Percentiles rank a stretch among this genome's conserved stretches.
Evolutionary conservation across 2,797 vertebrate genomes (phyloP).

Genomic region (Rhinatrema bivittatum): DNA sequence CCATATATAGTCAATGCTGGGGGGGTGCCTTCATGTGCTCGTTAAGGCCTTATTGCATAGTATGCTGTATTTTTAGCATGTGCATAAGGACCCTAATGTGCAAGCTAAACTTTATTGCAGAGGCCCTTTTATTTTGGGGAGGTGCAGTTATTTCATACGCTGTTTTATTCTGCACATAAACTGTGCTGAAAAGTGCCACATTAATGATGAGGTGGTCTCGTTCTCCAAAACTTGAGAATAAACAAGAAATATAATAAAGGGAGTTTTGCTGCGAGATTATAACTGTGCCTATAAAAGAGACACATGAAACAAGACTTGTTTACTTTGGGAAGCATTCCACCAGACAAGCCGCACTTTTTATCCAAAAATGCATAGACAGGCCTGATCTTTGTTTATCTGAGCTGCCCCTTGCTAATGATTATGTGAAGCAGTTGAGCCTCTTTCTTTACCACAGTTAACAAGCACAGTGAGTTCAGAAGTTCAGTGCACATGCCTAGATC

Average conservation of each 20-base stretch:
- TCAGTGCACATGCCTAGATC: conserved; percentile 38
- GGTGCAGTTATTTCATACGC: too few species aligned
- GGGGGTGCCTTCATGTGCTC: too few species aligned
- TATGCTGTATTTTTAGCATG: too few species aligned
- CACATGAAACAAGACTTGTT: conserved; percentile 26
- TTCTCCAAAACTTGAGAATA: neutral
- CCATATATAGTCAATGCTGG: too few species aligned
- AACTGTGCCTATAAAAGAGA: conserved; percentile 18
- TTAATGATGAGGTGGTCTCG: too few species aligned
- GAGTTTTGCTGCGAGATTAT: conserved; percentile 2
- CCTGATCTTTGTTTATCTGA: conserved; percentile 57
- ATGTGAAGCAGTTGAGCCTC: conserved; percentile 33
- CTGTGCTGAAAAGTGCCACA: too few species aligned
- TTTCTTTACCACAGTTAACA: conserved; percentile 23
- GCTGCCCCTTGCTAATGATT: conserved; percentile 53
- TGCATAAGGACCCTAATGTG: too few species aligned
- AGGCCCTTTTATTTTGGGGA: too few species aligned
- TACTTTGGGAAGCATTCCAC: conserved; percentile 25
- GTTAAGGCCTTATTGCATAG: too few species aligned
- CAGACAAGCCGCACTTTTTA: conserved; percentile 18
- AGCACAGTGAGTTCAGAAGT: conserved; percentile 52
- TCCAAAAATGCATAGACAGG: conserved; percentile 30
- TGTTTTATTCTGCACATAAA: too few species aligned
- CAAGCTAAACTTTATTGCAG: too few species aligned
- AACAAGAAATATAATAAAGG: conserved; percentile 4